Percentiles rank a stretch among this genome's conserved stretches.
phyloP scores from a whole-genome alignment of 2,888 invertebrate genomes.

The Erebia aethiops region DNA sequence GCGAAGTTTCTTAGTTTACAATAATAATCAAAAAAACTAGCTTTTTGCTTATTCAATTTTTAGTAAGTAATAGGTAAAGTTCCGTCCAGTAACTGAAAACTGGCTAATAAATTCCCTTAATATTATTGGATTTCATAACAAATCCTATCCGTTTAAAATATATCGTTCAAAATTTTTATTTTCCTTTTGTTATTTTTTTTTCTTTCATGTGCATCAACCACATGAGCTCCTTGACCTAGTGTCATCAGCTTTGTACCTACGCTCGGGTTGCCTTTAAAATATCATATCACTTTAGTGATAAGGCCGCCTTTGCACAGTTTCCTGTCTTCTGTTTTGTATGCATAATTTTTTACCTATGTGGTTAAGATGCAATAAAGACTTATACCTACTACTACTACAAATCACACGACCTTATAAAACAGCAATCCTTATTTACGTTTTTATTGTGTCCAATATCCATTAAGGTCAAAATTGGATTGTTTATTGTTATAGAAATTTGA shows the following conservation, averaged over 20 bases:
- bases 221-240: too few species aligned
- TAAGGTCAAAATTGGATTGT: constrained; percentile 18
- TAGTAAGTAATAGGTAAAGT: background rate
- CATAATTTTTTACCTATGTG: too few species aligned
- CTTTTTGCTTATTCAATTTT: background rate
- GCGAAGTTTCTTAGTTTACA: background rate
- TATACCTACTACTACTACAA: background rate
- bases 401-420: constrained; percentile 18
- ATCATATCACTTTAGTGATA: too few species aligned
- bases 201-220: too few species aligned
- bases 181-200: too few species aligned
- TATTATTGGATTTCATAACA: background rate
- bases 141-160: too few species aligned
- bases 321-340: too few species aligned
- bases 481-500: constrained; percentile 29
- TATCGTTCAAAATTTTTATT: too few species aligned
- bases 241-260: too few species aligned
- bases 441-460: constrained; percentile 29
- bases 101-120: background rate
- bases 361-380: too few species aligned
- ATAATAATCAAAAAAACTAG: background rate
- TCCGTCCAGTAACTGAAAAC: background rate
- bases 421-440: constrained; percentile 19
- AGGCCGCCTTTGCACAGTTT: too few species aligned
- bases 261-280: too few species aligned